phyloP scores from a whole-genome alignment of 1,140 invertebrate species.

The Zaprionus nigranus region DNA sequence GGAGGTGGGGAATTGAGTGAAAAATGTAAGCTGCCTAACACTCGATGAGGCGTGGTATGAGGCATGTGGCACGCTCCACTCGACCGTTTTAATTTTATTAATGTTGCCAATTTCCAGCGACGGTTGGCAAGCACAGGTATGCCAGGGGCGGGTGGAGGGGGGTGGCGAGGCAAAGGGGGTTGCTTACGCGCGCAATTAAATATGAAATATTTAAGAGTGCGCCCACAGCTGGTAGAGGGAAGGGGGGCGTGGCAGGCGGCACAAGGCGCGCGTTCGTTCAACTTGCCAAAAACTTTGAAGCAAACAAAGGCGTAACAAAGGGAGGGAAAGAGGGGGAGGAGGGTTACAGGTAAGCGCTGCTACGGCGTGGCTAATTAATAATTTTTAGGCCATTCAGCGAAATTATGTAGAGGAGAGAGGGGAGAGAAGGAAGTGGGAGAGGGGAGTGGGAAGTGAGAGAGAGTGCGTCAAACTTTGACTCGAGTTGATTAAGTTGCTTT shows the following conservation, averaged over 20 bases:
- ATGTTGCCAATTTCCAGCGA: constrained; percentile 74
- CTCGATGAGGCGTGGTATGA: constrained; percentile 15
- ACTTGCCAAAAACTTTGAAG: constrained; percentile 27
- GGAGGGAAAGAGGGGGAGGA: neutral
- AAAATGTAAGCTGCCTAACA: constrained; percentile 55
- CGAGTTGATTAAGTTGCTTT: constrained; percentile 79
- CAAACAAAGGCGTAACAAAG: constrained; percentile 21
- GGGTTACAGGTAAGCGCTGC: neutral
- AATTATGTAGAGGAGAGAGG: constrained; percentile 21
- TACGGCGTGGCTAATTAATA: constrained; percentile 68
- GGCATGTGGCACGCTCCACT: constrained; percentile 25
- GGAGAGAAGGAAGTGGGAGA: neutral
- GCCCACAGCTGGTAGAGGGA: neutral
- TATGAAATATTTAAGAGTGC: constrained; percentile 78
- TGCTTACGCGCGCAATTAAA: constrained; percentile 80
- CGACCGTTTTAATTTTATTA: constrained; percentile 74
- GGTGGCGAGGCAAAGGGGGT: neutral
- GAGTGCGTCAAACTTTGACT: constrained; percentile 57
- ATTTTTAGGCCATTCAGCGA: constrained; percentile 79
- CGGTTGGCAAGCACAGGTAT: constrained; percentile 40
- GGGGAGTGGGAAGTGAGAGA: neutral
- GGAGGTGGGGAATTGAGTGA: constrained; percentile 46
- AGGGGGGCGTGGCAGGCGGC: neutral
- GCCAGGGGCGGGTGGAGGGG: neutral
- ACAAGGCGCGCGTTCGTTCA: constrained; percentile 23